Evolutionary conservation across 2,888 invertebrate genomes (phyloP).

Genomic region (Lycia hirtaria): DNA sequence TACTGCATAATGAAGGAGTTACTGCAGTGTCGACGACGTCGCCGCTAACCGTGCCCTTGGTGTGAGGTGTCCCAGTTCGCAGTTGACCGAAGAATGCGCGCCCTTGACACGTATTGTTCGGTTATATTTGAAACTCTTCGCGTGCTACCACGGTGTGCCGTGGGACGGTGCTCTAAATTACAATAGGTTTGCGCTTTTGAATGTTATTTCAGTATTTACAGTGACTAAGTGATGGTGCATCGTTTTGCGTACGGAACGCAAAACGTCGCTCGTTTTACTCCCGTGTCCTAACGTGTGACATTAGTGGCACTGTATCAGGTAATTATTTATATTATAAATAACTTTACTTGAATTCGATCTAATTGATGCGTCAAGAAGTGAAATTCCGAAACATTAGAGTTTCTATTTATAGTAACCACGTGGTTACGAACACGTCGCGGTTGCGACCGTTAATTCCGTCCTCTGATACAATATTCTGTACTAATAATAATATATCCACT

Average conservation of each 20-base stretch:
- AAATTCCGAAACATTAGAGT: too few species aligned
- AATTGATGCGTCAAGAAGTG: too few species aligned
- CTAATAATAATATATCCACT: too few species aligned
- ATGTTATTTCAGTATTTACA: conserved; percentile 17
- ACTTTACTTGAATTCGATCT: too few species aligned
- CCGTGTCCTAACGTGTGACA: not conserved
- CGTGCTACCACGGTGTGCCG: conserved; percentile 51
- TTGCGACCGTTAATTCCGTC: too few species aligned
- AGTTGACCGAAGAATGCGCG: conserved; percentile 42
- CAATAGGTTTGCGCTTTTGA: conserved; percentile 31
- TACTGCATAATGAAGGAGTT: too few species aligned
- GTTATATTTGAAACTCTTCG: conserved; percentile 59
- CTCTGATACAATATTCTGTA: too few species aligned
- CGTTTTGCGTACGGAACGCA: conserved; percentile 15
- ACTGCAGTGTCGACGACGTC: too few species aligned
- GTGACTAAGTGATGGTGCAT: conserved; percentile 14
- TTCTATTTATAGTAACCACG: conserved; percentile 9
- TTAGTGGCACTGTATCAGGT: too few species aligned
- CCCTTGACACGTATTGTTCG: conserved; percentile 68
- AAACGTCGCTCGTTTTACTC: conserved; percentile 21
- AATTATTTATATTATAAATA: too few species aligned
- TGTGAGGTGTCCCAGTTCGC: not conserved
- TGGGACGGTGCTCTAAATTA: conserved; percentile 55
- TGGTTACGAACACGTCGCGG: too few species aligned
- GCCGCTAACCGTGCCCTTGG: too few species aligned